Percentiles rank a stretch among this genome's conserved stretches.
Conservation (phyloP, 1,140 invertebrate genomes). For the Campoletis sonorensis region DNA sequence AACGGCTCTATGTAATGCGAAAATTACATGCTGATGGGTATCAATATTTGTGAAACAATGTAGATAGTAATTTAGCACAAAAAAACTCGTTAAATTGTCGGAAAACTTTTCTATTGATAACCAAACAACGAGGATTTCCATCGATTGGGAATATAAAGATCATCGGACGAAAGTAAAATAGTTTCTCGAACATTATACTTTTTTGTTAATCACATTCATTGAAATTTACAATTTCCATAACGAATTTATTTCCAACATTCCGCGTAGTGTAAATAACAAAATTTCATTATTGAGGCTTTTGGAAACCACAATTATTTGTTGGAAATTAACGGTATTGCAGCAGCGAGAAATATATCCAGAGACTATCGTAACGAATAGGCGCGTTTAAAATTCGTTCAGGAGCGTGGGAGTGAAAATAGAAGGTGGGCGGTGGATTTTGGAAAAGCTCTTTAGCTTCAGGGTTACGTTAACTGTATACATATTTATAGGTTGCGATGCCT, state of each 20-base stretch:
- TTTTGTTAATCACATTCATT: neutral
- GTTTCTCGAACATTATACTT: no score
- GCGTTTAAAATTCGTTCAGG: neutral
- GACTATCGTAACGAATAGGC: neutral
- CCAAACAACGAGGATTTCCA: no score
- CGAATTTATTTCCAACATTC: neutral
- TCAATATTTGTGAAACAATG: neutral
- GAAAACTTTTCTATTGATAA: no score
- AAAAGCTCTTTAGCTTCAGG: constrained; percentile 13
- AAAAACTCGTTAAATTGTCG: no score
- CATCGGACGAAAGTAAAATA: no score
- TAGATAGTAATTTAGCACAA: neutral
- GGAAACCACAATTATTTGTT: neutral
- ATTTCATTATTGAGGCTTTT: neutral
- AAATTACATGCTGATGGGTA: neutral
- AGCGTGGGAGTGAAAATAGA: constrained; percentile 4
- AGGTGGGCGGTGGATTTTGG: constrained; percentile 4
- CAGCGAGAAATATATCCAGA: neutral
- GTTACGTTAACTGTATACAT: neutral
- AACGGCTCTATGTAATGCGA: neutral
- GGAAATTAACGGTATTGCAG: constrained; percentile 14
- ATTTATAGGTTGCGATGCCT: neutral
- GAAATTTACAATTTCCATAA: neutral
- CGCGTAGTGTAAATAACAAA: neutral
- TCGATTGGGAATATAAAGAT: no score